Base-by-base conservation (phyloP, 2,888 invertebrate species). In the Pardosa pseudoannulata region DNA sequence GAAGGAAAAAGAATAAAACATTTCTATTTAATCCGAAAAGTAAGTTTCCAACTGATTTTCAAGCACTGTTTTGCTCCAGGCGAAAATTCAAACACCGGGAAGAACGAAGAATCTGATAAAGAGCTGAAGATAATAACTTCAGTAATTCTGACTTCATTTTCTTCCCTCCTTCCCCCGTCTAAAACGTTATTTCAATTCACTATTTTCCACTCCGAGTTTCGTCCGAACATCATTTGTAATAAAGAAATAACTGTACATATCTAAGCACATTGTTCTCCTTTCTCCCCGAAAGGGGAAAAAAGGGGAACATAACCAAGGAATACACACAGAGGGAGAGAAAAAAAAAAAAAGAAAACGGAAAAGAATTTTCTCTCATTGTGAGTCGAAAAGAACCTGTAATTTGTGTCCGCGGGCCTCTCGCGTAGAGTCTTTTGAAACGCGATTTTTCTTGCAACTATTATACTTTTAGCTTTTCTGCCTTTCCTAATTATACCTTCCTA, bases 311-410 rank as follows among this genome's bases (percentile, higher is more conserved):
- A 81, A 74, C 50, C 29, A 74, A 29, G 72, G 6, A 32, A 83
- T 39, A n/a, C n/a, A 19, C 46, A 13, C 56, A 31, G 65, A 19
- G 41, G 39, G 19, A 28, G 65, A 9, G 32, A 27, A 56, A 6
- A 80, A 73, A 79, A 80, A n/a, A n/a, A 65, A 28, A 65, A 29
- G 32, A 75, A 75, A 29, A n/a, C n/a, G n/a, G 28, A 70, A 36
- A 78, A 85, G 79, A 73, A 62, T 73, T 73, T 85, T 68, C 68
- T 68, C 36, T 73, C 83, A 56, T 78, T 85, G 83, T 85, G 73
- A 50, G 62, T 31, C 41, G 65, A 78, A 82, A n/a, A 73, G 78
- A 85, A 85, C 83, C 83, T 78, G 83, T 85, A 85, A 85, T 85
- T 85, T 85, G 67, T 85, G 78, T 78, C 83, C 83, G 72, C 83